phyloP scores from a whole-genome alignment of 2,113 vertebrate genomes.

The Muntiacus reevesi region DNA sequence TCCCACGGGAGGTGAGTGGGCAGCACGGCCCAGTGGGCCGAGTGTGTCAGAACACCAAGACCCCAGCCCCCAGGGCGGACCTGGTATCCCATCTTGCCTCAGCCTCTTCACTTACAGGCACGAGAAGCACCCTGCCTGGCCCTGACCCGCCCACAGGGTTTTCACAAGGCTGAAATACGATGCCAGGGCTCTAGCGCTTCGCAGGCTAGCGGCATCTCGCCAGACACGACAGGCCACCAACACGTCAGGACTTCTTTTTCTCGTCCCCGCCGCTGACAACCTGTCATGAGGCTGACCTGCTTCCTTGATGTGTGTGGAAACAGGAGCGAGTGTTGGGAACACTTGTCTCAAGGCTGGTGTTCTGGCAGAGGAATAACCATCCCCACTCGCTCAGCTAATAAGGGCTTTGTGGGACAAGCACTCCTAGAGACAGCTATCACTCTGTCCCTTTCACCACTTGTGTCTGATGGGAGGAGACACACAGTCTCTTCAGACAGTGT shows the following conservation, averaged over 20 bases:
- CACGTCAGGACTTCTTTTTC: not conserved
- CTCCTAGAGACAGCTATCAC: not conserved
- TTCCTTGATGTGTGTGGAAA: not conserved
- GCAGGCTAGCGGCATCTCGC: not conserved
- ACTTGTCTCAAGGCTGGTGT: not conserved
- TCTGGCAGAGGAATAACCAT: not conserved
- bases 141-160: not conserved
- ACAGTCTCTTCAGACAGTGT: not conserved
- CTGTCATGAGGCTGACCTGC: not conserved
- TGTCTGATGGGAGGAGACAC: not conserved
- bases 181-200: not conserved
- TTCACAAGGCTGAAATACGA: rapidly evolving
- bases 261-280: no score
- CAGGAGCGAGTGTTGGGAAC: not conserved
- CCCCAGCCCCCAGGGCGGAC: not conserved
- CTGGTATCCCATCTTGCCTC: not conserved
- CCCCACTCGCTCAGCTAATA: not conserved
- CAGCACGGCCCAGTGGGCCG: not conserved
- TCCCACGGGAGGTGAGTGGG: not conserved
- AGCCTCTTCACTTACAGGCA: not conserved
- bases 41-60: not conserved
- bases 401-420: not conserved
- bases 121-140: not conserved
- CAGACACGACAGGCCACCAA: rapidly evolving
- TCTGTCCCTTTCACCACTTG: not conserved